Base-by-base conservation (phyloP, 2,113 vertebrate genomes). In the Parus major region DNA sequence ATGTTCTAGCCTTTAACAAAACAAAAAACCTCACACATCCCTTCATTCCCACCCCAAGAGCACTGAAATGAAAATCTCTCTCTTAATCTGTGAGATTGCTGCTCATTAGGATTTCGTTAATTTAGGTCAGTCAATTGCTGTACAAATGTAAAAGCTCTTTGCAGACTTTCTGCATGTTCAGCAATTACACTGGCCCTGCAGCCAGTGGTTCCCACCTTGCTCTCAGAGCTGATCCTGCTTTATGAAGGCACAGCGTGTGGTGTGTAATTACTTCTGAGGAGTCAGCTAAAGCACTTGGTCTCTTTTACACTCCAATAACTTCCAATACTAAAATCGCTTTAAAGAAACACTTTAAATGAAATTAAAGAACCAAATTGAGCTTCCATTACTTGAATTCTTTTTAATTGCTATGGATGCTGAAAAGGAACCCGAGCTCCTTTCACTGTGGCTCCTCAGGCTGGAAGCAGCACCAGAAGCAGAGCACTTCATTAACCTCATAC, bases 291-390 rank as follows among this genome's bases (percentile, higher is more conserved):
- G 71, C 93, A 93, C 59, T 91, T 57, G 65, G 84, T 95, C 84
- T 91, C 87, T 82, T 94, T 95, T 78, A 93, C 90, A 95, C 82
- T 60, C 93, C 87, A 93, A 9, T 86, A 83, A 96, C 55, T 97
- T 94, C 25, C 95, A 90, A 90, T 90, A 56, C 94, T 49, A 90
- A 92, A 96, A 95, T 68, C 52, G 24, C 88, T 86, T 91, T 72
- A 86, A 91, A 64, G 79, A 92, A 95, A 86, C 60, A n/a, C 41
- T 89, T 93, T 60, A 92, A 91, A 82, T 66, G 82, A 95, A 90
- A 92, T 73, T 79, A 84, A 93, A 87, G 69, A 89, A 86, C 24
- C 78, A 79, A 24, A 83, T 2, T 86, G 72, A 92, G 73, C 55
- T 84, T 78, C 55, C 66, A 72, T 33, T 10, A 25, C 69, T 82